Conservation (phyloP, 2,113 vertebrate genomes). For the Prochilodus magdalenae region DNA sequence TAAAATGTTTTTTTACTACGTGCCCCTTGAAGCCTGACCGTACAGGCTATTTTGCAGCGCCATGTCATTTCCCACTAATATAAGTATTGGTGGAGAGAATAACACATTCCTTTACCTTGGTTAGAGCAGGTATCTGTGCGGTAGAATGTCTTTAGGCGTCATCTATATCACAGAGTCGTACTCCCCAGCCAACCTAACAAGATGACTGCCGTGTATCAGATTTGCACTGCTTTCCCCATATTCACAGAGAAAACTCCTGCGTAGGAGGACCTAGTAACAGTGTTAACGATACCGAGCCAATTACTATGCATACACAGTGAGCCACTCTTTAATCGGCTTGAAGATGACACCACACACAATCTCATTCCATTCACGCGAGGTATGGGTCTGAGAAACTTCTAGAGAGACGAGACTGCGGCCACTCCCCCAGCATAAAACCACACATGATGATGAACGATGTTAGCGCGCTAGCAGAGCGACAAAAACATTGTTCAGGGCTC, state of each 20-base stretch:
- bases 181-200: not conserved
- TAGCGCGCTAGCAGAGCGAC: not conserved
- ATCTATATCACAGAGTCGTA: not conserved
- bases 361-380: slow-evolving; percentile 30
- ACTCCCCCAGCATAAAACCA: slow-evolving; percentile 13
- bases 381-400: slow-evolving; percentile 20
- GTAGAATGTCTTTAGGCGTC: not conserved
- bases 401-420: not conserved
- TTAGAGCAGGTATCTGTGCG: not conserved
- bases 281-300: not conserved
- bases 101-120: not conserved
- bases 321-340: slow-evolving; percentile 25
- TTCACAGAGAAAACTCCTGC: not conserved
- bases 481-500: not conserved
- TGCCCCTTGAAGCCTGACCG: too few species aligned
- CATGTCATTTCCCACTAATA: too few species aligned
- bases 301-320: not conserved
- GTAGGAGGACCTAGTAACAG: slow-evolving; percentile 1
- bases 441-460: slow-evolving; percentile 29
- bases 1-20: too few species aligned
- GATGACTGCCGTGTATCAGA: not conserved
- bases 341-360: slow-evolving; percentile 24
- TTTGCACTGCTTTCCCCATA: not conserved
- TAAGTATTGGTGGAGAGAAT: too few species aligned
- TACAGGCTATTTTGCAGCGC: too few species aligned